Evolutionary conservation across 2,113 vertebrate genomes (phyloP), one percentile per base, ranked within the genome.

Genomic region (Gobiocypris rarus): DNA sequence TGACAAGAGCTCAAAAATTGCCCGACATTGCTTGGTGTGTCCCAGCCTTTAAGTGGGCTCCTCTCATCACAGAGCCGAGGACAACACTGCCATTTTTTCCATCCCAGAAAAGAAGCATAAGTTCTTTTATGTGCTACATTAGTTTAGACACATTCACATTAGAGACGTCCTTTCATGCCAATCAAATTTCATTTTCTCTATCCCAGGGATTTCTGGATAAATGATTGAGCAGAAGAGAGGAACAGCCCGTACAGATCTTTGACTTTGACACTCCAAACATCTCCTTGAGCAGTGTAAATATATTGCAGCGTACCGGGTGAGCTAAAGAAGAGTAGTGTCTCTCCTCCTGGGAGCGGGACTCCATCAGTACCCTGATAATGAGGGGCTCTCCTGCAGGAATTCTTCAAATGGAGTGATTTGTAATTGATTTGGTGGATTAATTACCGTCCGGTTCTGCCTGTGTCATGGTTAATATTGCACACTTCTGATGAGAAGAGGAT

Each of bases 391-490:
- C 93, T 89, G 86, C 86, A 87, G 93, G 93, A 94, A 94, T 93
- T 91, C 89, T 92, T 89, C 89, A 93, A 94, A 94, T 92, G 87
- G 89, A 93, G 91, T 94, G 90, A 93, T 94, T 94, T 93, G 91
- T 93, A 94, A 94, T 94, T 95, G 94, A 95, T 95, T 95, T 92
- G 91, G 87, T 86, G 90, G 89, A 93, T 95, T 95, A 95, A 95
- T 95, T 95, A 95, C 90, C 65, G 85, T 90, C 89, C 90, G 91
- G 93, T 93, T 93, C 91, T 89, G 90, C 92, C 83, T 89, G 92
- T 94, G 94, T 95, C 93, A 93, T 92, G 94, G 92, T 93, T 94
- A 94, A 95, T 94, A 94, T 91, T 92, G 91, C 86, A 87, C 90
- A 88, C 83, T 91, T 92, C 89, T 92, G 93, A 93, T 84, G 90